Base-by-base conservation (phyloP, 2,113 vertebrate species). In the Boleophthalmus pectinirostris region DNA sequence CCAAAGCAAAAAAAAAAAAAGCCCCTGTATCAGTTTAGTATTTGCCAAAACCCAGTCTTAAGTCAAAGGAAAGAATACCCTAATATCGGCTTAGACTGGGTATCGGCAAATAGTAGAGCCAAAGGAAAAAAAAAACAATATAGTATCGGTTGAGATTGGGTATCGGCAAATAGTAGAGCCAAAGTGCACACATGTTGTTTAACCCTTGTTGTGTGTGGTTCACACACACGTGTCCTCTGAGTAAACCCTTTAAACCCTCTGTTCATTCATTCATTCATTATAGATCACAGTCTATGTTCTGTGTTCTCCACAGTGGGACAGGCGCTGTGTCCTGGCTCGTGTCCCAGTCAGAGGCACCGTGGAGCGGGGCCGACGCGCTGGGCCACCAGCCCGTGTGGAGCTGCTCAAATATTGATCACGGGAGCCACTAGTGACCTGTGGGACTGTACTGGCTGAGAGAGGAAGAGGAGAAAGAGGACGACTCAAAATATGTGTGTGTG, bases 371-470 rank as follows among this genome's bases (percentile, higher is more conserved):
- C 70, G 78, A 87, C 86, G 82, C 64, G 69, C 64, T 66, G 5
- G 72, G 53, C 77, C 43, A 70, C 74, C 66, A 60, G 47, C 69
- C 73, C 25, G 67, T 38, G 14, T 69, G 1, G 45, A 81, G 85
- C 87, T 87, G 82, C 86, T 94, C 84, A 90, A 91, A 92, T 92
- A 93, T 93, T 91, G 88, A 92, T 93, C 85, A 79, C 51, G 70
- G 75, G 67, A 73, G 84, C 61, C 76, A 74, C 83, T 25, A 78
- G 74, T 51, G 4, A 33, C 83, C 71, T 64, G 1, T 9, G 43
- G 82, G 87, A 89, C 56, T 71, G 51, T 3, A 66, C 54, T 0
- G 65, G 79, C 80, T 88, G 79, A 68, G 73, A 82, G 60, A n/a
- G 61, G 29, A 73, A 4, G 35, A 78, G 72, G 88, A 78, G 87